phyloP scores from a whole-genome alignment of 2,888 invertebrate genomes.

The Mactromeris polynyma region DNA sequence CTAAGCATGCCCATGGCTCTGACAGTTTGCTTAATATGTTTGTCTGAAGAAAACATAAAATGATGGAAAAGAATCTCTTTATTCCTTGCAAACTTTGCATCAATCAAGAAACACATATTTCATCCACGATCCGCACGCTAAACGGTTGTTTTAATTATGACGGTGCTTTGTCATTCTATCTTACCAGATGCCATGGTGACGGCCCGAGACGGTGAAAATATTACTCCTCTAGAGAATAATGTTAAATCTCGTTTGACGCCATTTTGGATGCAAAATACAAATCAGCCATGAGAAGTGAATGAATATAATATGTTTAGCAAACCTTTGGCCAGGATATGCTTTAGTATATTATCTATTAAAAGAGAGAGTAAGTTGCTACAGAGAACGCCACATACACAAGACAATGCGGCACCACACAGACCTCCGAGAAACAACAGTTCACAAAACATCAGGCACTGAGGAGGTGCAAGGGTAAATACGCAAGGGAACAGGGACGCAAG shows the following conservation, averaged over 20 bases:
- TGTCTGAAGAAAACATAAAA: constrained; percentile 61
- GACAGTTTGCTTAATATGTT: constrained; percentile 66
- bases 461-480: no score
- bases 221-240: not conserved
- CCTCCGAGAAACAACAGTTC: no score
- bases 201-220: constrained; percentile 13
- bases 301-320: not conserved
- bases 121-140: constrained; percentile 40
- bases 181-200: constrained; percentile 29
- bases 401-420: no score
- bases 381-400: no score
- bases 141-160: constrained; percentile 57
- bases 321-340: not conserved
- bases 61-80: constrained; percentile 56
- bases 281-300: not conserved
- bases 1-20: constrained; percentile 57
- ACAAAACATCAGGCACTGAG: no score
- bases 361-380: no score
- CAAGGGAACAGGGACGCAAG: no score
- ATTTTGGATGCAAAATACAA: not conserved
- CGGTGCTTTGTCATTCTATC: constrained; percentile 36
- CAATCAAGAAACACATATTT: constrained; percentile 57
- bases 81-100: constrained; percentile 43
- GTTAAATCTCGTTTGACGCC: constrained; percentile 1
- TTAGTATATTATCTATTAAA: no score